These are phyloP conservation scores for Rhinophrynus dorsalis DNA, from an alignment of 2,797 vertebrate species.

Conservation along the genomic window DNA sequence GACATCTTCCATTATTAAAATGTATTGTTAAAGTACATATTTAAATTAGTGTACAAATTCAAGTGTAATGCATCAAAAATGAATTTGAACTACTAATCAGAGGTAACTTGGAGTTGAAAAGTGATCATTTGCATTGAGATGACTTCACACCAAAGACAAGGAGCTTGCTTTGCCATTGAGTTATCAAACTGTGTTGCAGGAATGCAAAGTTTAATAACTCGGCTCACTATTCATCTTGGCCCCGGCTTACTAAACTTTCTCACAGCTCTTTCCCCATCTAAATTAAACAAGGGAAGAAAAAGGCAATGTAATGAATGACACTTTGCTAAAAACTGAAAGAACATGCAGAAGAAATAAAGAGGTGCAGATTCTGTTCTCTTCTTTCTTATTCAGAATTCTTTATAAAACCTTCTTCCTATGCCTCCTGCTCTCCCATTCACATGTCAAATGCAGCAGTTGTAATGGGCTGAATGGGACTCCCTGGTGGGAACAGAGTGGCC, in stretches of 20 bases:
- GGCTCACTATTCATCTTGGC: conserved; percentile 13
- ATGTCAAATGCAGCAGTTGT: conserved; percentile 76
- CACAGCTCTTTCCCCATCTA: conserved; percentile 53
- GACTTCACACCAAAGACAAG: not conserved
- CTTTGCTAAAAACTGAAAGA: conserved; percentile 49
- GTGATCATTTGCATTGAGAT: not conserved
- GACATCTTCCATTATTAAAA: too few relatives aligned
- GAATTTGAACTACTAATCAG: not conserved
- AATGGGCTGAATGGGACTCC: conserved; percentile 77
- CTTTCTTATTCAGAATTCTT: conserved; percentile 50
- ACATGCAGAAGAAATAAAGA: conserved; percentile 59
- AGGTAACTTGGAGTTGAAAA: not conserved
- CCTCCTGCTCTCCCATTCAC: conserved; percentile 63
- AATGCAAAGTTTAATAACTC: conserved; percentile 20
- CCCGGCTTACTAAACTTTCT: conserved; percentile 38
- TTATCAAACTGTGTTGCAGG: conserved; percentile 5
- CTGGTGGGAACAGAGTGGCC: conserved; percentile 87
- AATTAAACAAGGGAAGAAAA: conserved; percentile 51
- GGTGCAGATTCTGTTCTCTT: conserved; percentile 56
- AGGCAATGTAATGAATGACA: conserved; percentile 48
- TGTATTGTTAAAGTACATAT: too few relatives aligned
- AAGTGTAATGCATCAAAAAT: not conserved
- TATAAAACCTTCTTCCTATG: conserved; percentile 38
- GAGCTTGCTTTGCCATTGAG: conserved; percentile 1
- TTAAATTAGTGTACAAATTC: too few relatives aligned